A percentile compares a stretch with the other conserved stretches of the same genome.
Evolutionary conservation across 1,140 invertebrate genomes (phyloP).

Genomic region (Bombus waltoni): DNA sequence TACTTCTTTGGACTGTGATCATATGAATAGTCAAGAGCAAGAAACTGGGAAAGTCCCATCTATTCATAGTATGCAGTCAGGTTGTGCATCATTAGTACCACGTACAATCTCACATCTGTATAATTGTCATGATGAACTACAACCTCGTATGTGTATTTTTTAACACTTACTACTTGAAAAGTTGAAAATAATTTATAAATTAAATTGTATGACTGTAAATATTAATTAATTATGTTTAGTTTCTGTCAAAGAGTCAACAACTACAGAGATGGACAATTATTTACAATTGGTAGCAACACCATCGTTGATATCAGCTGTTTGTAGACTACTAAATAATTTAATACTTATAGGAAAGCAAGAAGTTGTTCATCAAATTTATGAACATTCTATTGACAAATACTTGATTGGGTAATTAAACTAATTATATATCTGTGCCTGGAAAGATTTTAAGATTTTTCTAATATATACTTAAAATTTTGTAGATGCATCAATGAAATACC

Average conservation of each 20-base stretch:
- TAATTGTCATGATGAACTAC: slow-evolving; percentile 72
- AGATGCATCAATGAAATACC: slow-evolving; percentile 78
- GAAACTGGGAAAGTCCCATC: slow-evolving; percentile 51
- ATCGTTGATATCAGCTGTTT: slow-evolving; percentile 78
- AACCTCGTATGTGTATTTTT: slow-evolving; percentile 63
- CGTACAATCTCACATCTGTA: slow-evolving; percentile 74
- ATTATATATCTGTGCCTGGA: background rate
- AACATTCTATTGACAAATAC: slow-evolving; percentile 76
- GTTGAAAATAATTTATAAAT: background rate
- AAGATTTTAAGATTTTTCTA: too few species aligned
- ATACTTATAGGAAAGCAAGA: slow-evolving; percentile 77
- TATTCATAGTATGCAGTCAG: slow-evolving; percentile 54
- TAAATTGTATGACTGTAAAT: background rate
- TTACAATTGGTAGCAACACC: slow-evolving; percentile 78
- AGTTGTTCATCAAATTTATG: slow-evolving; percentile 74
- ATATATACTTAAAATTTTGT: slow-evolving; percentile 34
- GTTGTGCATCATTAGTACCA: slow-evolving; percentile 65
- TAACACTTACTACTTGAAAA: background rate
- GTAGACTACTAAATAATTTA: slow-evolving; percentile 80
- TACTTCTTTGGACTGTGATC: slow-evolving; percentile 68
- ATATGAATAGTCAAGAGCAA: slow-evolving; percentile 46
- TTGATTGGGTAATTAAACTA: slow-evolving; percentile 71
- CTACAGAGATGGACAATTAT: slow-evolving; percentile 62
- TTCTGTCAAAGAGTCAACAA: slow-evolving; percentile 65
- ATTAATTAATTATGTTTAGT: slow-evolving; percentile 40